Base-by-base conservation (phyloP, 2,797 vertebrate genomes). In the Diplodus puntazzo region DNA sequence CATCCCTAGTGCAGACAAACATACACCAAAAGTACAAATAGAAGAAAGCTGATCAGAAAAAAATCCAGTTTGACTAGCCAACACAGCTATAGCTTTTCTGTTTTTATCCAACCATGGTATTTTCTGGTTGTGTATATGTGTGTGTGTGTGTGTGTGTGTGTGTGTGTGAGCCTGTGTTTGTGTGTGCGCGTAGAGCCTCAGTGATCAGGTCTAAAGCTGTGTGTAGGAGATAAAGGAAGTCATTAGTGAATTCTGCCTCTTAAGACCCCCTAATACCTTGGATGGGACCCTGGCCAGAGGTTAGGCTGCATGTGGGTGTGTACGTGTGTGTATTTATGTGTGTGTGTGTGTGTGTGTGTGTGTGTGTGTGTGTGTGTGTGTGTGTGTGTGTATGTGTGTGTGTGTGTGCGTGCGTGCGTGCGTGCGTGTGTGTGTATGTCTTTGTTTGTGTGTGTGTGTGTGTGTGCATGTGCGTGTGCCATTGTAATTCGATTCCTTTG, bases 201-300 rank as follows among this genome's bases (percentile, higher is more conserved):
- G 80, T 83, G 89, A 93, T 92, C 90, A 91, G 80, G 87, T 91
- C 89, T 88, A 87, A 91, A 94, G 93, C 91, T 93, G 92, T 86
- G 75, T 89, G 61, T 93, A 75, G 78, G 73, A 91, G 92, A 94
- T 93, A 94, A 92, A 94, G 79, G 79, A 93, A 93, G 89, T 92
- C 92, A 92, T 93, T 94, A 92, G 90, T 91, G 85, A 92, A 89
- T 92, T 92, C 86, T 89, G 90, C 87, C 87, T 92, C 90, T 90
- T 93, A 92, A 94, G 92, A 92, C 84, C 88, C 89, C 68, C 70
- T 91, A 90, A 93, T 92, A 86, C 89, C 82, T 88, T 84, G 89
- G 81, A 91, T 92, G 89, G 91, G 89, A 92, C 91, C 86, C 88
- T 81, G 79, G 91, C 92, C 92, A 91, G 84, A 87, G 91, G 89